Percentiles rank a stretch among this genome's conserved stretches.
Evolutionary conservation across 2,113 vertebrate species (phyloP).

Genomic region (Eonycteris spelaea): DNA sequence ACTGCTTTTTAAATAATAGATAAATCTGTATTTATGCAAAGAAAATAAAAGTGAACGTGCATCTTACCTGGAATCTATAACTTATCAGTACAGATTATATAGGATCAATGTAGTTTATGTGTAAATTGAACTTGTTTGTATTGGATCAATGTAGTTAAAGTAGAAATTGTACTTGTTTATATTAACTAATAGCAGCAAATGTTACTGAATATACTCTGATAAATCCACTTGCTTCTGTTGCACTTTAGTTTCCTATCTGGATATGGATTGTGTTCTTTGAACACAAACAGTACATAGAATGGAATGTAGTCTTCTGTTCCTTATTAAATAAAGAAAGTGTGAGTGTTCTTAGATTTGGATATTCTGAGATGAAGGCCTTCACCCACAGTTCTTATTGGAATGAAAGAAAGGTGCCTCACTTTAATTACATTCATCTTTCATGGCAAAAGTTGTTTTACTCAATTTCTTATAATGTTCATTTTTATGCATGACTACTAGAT

Average conservation of each 20-base stretch:
- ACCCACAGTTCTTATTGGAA: not conserved
- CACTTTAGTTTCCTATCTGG: not conserved
- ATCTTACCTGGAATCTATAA: not conserved
- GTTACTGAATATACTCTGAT: not conserved
- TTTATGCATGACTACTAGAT: slow-evolving; percentile 7
- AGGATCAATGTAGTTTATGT: not conserved
- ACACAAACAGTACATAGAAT: not conserved
- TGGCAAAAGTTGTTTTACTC: not conserved
- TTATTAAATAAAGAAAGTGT: not conserved
- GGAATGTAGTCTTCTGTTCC: not conserved
- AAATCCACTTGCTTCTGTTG: not conserved
- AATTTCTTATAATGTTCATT: not conserved
- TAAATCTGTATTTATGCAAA: not conserved
- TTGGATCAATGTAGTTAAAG: not conserved
- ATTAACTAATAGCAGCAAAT: not conserved
- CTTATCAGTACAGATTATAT: not conserved
- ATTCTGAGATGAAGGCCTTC: not conserved
- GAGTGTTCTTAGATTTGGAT: not conserved
- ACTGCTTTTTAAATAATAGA: not conserved
- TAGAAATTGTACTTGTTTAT: not conserved
- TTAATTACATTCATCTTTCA: not conserved
- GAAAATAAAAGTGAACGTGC: not conserved
- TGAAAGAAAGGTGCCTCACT: not conserved
- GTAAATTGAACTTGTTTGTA: not conserved
- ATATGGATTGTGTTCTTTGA: not conserved